phyloP scores from a whole-genome alignment of 2,113 vertebrate genomes.

The Emydocephalus ijimae region DNA sequence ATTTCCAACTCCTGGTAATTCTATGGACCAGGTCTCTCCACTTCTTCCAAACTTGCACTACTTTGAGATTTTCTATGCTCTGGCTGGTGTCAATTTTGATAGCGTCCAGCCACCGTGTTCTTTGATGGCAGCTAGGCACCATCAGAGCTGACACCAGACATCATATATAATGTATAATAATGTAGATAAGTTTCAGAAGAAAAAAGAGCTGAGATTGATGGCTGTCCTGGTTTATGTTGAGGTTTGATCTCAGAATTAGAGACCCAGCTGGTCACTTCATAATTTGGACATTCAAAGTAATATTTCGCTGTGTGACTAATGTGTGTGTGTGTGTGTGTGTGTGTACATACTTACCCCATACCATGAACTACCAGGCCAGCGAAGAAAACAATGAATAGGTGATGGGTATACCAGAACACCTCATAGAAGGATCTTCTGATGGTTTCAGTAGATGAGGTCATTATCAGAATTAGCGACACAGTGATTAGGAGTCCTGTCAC shows the following conservation, averaged over 20 bases:
- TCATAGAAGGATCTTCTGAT: slow-evolving; percentile 75
- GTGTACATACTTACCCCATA: slow-evolving; percentile 70
- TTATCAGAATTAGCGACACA: slow-evolving; percentile 71
- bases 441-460: slow-evolving; percentile 74
- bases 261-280: neutral
- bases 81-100: neutral
- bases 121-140: neutral
- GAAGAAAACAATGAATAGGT: slow-evolving; percentile 74
- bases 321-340: neutral
- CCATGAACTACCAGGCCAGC: slow-evolving; percentile 73
- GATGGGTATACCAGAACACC: slow-evolving; percentile 79
- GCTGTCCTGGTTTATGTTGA: neutral
- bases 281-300: neutral
- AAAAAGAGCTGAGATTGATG: neutral
- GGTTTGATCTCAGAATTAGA: neutral
- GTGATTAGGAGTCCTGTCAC: slow-evolving; percentile 73
- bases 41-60: neutral
- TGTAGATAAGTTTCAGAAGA: neutral
- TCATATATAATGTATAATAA: neutral
- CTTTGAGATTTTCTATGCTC: neutral
- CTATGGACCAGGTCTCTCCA: neutral
- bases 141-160: neutral
- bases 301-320: neutral
- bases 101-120: neutral
- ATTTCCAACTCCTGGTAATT: too few species aligned